Evolutionary conservation across 2,797 vertebrate genomes (phyloP).

Genomic region (Myotis myotis): DNA sequence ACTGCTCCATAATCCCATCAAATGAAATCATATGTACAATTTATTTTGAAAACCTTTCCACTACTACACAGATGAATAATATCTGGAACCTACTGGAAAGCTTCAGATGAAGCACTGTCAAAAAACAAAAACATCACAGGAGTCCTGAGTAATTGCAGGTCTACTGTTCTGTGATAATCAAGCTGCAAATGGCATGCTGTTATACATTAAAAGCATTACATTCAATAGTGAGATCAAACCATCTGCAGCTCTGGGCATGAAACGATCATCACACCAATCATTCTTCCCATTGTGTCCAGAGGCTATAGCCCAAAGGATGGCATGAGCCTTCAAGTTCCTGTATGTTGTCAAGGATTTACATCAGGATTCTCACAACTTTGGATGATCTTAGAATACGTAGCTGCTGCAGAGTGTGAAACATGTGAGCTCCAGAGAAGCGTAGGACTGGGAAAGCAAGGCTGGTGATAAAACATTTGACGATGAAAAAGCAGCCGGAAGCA

Average conservation of each 20-base stretch:
- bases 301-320: not conserved
- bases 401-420: not conserved
- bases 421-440: not conserved
- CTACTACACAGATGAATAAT: not conserved
- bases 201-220: not conserved
- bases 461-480: not conserved
- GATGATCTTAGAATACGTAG: not conserved
- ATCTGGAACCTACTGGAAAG: not conserved
- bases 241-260: not conserved
- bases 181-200: not conserved
- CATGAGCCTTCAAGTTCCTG: not conserved
- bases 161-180: not conserved
- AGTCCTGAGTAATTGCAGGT: not conserved
- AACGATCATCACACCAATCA: not conserved
- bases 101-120: not conserved
- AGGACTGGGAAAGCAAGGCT: not conserved
- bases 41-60: not conserved
- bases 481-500: not conserved
- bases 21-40: not conserved
- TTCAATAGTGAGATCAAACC: not conserved
- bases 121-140: not conserved
- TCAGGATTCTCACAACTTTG: not conserved
- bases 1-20: not conserved
- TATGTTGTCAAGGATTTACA: not conserved
- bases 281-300: not conserved